Evolutionary conservation across 2,113 vertebrate species (phyloP).

Genomic region (Emydocephalus ijimae): DNA sequence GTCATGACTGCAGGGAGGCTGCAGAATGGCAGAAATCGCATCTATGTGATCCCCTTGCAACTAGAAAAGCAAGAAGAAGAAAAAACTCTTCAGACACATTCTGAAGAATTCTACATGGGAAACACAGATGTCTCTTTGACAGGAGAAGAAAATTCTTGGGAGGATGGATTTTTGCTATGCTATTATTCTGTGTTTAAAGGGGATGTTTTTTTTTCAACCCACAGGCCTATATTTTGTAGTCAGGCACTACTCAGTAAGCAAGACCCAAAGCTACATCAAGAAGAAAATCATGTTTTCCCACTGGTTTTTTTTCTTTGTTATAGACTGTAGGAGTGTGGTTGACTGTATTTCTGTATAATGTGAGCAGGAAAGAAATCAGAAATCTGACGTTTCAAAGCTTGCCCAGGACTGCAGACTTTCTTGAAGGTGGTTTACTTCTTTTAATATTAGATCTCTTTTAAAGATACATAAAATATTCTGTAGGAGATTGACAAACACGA

Average conservation of each 20-base stretch:
- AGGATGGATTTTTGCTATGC: background rate
- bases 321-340: background rate
- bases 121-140: background rate
- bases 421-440: background rate
- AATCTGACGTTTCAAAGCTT: background rate
- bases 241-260: background rate
- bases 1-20: background rate
- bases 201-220: background rate
- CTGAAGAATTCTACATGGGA: background rate
- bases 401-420: background rate
- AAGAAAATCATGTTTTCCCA: background rate
- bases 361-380: background rate
- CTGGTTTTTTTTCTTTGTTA: too few relatives aligned
- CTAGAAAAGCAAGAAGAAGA: background rate
- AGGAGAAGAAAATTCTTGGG: background rate
- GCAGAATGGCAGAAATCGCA: background rate
- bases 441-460: background rate
- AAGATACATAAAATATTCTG: background rate
- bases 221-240: background rate
- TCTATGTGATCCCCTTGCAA: background rate
- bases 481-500: background rate
- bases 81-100: background rate
- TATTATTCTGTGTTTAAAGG: background rate
- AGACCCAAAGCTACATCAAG: background rate
- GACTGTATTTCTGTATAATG: background rate